These are phyloP conservation scores for Trachythela sp. DNA, from an alignment of 64 coral and sea anemone genomes.

Conservation along the genomic window DNA sequence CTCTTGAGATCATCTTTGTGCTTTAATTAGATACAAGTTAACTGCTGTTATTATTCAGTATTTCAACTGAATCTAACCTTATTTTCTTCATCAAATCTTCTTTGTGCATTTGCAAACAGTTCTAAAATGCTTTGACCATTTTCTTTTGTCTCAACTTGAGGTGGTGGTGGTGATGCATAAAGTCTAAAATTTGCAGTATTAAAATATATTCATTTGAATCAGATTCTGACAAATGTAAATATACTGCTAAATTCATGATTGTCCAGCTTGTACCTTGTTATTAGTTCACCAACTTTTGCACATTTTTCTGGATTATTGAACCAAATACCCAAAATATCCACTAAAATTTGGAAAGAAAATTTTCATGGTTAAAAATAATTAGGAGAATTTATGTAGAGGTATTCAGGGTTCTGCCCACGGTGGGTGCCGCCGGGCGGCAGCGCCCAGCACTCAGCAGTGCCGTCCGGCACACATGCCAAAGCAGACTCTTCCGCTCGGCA, in stretches of 20 bases:
- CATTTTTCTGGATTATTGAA: conserved; percentile 79
- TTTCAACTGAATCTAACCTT: not conserved
- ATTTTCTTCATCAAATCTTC: conserved; percentile 65
- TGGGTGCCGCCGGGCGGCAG: too few species aligned
- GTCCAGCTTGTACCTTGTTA: conserved; percentile 47
- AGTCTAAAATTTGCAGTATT: not conserved
- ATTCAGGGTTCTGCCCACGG: too few species aligned
- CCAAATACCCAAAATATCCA: conserved; percentile 95
- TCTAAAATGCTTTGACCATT: conserved; percentile 68
- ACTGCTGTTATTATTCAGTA: too few species aligned
- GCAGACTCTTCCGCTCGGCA: too few species aligned
- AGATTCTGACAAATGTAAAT: too few species aligned
- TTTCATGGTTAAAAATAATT: not conserved
- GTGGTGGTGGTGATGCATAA: not conserved
- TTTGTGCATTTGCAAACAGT: conserved; percentile 85
- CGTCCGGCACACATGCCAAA: too few species aligned
- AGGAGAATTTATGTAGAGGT: too few species aligned
- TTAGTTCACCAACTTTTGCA: conserved; percentile 51
- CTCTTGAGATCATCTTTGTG: too few species aligned
- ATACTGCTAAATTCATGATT: too few species aligned
- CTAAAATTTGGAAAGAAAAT: conserved; percentile 46
- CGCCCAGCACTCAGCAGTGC: too few species aligned
- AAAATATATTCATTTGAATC: not conserved
- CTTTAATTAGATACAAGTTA: too few species aligned
- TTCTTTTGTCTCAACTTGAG: conserved; percentile 27